Base-by-base conservation (phyloP, 2,797 vertebrate genomes). In the Kryptolebias ocellatus region DNA sequence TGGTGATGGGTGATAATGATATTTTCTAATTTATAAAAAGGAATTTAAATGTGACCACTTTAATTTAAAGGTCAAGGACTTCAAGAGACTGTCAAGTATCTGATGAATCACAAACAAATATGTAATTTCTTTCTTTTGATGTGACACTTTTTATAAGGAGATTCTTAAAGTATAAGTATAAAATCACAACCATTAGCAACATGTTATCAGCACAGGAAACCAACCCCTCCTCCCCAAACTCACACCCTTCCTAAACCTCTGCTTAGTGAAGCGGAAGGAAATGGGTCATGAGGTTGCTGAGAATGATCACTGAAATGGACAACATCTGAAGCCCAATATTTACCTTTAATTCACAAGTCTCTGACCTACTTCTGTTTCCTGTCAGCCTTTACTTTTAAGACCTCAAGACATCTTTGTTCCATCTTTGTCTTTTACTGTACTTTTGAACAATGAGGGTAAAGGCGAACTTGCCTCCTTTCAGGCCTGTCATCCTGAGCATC, bases 241-340 rank as follows among this genome's bases (percentile, higher is more conserved):
- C 45, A 46, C 45, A 46, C 11, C 47, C 14, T 18, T 44, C 52
- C 17, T 10, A 8, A 65, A 73, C 64, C 44, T 28, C 29, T 39
- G 67, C 1, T 47, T 39, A 50, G 0, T 84, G 66, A 70, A 71
- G 76, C 69, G 60, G 67, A 81, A 62, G 47, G 15, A 58, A 69
- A 10, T 52, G 62, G 78, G 59, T 83, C 64, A 58, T 37, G 46
- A 55, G 76, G 74, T 90, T 67, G 69, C 63, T 20, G 45, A 66
- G 61, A 67, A 72, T 72, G 63, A 60, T 42, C 72, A 59, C 5
- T 82, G 77, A 88, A 81, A 74, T 85, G 80, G 68, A 83, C 66
- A 64, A 61, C 59, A 72, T 83, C 67, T 58, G 50, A 83, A 79
- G 57, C 74, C 66, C 86, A 84, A 68, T 80, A 79, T 88, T 84